phyloP scores from a whole-genome alignment of 2,888 invertebrate genomes.

The Nemotelus nigrinus region DNA sequence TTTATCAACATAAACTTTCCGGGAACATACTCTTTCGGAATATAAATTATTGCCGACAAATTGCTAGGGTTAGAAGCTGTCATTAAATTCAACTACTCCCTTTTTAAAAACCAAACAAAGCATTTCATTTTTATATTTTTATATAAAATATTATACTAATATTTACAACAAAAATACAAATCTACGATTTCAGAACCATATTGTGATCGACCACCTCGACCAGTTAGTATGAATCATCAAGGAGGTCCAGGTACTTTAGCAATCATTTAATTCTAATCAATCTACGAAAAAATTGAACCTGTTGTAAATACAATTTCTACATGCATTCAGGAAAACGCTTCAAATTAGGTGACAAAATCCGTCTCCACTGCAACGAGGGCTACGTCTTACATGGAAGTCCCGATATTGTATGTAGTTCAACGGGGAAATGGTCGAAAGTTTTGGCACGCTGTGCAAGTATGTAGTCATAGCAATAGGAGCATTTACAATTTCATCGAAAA shows the following conservation, averaged over 20 bases:
- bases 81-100: too few relatives aligned
- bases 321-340: slow-evolving; percentile 51
- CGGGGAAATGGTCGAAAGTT: slow-evolving; percentile 67
- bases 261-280: background rate
- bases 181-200: slow-evolving; percentile 9
- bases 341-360: slow-evolving; percentile 63
- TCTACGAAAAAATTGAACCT: background rate
- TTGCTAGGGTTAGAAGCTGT: too few relatives aligned
- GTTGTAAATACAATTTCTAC: too few relatives aligned
- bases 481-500: background rate
- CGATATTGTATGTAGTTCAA: slow-evolving; percentile 64
- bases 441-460: slow-evolving; percentile 67
- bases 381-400: slow-evolving; percentile 65
- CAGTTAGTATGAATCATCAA: slow-evolving; percentile 39
- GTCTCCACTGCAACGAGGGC: slow-evolving; percentile 66
- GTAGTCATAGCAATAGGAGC: slow-evolving; percentile 46
- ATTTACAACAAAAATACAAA: background rate
- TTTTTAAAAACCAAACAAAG: too few relatives aligned
- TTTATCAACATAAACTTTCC: too few relatives aligned
- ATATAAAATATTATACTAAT: too few relatives aligned
- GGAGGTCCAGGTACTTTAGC: slow-evolving; percentile 15
- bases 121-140: too few relatives aligned
- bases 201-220: slow-evolving; percentile 53
- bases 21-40: too few relatives aligned
- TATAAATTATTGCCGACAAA: too few relatives aligned